Evolutionary conservation across 2,113 vertebrate species (phyloP).

Genomic region (Ciconia boyciana): DNA sequence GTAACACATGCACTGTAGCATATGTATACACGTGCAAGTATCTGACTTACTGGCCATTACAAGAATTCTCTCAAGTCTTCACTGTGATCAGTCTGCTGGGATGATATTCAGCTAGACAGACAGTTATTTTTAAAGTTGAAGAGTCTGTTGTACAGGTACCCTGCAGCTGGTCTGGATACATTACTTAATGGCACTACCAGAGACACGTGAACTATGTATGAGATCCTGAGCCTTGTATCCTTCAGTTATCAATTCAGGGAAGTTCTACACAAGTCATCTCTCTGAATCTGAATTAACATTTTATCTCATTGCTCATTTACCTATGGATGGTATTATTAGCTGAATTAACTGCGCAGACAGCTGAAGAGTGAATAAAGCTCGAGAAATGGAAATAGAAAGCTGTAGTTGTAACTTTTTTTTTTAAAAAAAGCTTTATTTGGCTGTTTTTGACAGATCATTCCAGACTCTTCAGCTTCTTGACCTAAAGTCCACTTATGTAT

Average conservation of each 20-base stretch:
- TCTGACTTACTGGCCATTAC: background rate
- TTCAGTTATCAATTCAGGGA: background rate
- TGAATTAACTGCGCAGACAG: background rate
- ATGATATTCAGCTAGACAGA: background rate
- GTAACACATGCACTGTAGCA: background rate
- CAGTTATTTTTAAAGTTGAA: background rate
- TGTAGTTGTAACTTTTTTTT: background rate
- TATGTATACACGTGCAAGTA: background rate
- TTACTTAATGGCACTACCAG: background rate
- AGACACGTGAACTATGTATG: background rate
- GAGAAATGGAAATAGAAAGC: background rate
- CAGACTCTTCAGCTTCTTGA: background rate
- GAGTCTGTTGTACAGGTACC: background rate
- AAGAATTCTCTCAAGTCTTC: background rate
- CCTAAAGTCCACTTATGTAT: background rate
- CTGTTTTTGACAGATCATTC: background rate
- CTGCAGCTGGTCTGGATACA: background rate
- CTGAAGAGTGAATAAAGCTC: background rate
- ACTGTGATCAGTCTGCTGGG: background rate
- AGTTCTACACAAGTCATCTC: constrained; percentile 6
- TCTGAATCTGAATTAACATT: constrained; percentile 30
- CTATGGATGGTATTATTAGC: background rate
- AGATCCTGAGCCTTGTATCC: background rate
- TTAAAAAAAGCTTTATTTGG: background rate
- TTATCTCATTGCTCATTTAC: constrained; percentile 33